A percentile compares a stretch with the other conserved stretches of the same genome.
Conservation (phyloP, 2,888 invertebrate genomes). For the Arctia plantaginis region DNA sequence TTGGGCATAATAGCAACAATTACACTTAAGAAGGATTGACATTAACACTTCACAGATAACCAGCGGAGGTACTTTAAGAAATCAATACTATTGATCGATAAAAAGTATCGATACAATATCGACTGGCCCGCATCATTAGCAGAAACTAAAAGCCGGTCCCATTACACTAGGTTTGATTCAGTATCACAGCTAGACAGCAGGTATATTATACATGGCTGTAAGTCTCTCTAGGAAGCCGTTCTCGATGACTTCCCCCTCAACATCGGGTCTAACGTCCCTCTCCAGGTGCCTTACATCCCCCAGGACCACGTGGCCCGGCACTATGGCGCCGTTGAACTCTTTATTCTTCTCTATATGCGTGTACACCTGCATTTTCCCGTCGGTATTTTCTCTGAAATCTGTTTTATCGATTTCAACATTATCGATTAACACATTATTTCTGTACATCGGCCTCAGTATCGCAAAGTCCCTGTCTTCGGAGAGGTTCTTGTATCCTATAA, state of each 20-base stretch:
- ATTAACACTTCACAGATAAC: slow-evolving; percentile 45
- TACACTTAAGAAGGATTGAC: neutral
- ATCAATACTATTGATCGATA: neutral
- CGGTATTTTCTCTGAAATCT: slow-evolving; percentile 65
- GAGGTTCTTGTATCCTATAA: slow-evolving; percentile 55
- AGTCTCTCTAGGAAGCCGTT: slow-evolving; percentile 73
- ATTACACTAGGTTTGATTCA: neutral
- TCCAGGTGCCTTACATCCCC: slow-evolving; percentile 69
- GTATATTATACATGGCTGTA: slow-evolving; percentile 76
- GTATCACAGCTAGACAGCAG: slow-evolving; percentile 61
- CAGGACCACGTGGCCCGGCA: slow-evolving; percentile 53
- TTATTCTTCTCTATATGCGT: slow-evolving; percentile 72
- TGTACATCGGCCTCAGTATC: slow-evolving; percentile 61
- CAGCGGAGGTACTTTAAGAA: slow-evolving; percentile 53
- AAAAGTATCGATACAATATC: neutral
- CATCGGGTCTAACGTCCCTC: slow-evolving; percentile 61
- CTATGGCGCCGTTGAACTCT: slow-evolving; percentile 56
- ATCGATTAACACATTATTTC: slow-evolving; percentile 43
- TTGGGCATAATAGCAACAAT: neutral
- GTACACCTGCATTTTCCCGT: slow-evolving; percentile 76
- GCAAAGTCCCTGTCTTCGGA: slow-evolving; percentile 66
- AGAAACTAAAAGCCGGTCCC: neutral
- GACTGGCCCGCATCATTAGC: neutral
- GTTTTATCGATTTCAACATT: slow-evolving; percentile 50
- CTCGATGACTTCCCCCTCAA: slow-evolving; percentile 68